phyloP scores from a whole-genome alignment of 1,140 invertebrate species.

The Bicyclus anynana region DNA sequence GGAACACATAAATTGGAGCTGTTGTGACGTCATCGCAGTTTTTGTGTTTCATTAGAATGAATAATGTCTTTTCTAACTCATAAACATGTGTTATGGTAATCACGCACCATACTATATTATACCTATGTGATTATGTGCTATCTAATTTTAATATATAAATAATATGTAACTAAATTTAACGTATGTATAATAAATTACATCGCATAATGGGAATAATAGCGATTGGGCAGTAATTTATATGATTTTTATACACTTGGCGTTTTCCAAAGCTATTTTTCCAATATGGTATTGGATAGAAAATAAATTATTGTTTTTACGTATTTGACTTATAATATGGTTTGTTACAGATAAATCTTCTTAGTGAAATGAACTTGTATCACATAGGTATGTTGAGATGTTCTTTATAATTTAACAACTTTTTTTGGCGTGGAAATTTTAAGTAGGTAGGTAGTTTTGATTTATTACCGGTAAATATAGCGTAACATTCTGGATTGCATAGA shows the following conservation, averaged over 20 bases:
- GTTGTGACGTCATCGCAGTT: conserved; percentile 20
- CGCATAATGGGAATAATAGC: conserved; percentile 4
- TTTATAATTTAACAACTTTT: background rate
- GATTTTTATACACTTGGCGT: conserved; percentile 5
- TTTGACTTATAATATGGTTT: background rate
- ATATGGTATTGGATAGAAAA: conserved; percentile 4
- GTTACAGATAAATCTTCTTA: background rate
- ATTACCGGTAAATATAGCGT: no score
- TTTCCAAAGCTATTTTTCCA: conserved; percentile 3
- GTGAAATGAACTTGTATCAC: background rate
- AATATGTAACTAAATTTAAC: conserved; percentile 4
- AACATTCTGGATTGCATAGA: no score
- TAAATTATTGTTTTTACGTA: conserved; percentile 1
- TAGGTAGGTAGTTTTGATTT: no score
- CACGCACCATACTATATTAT: conserved; percentile 5
- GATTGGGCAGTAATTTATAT: conserved; percentile 11
- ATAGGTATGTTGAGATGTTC: background rate
- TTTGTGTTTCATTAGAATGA: conserved; percentile 21
- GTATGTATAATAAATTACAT: conserved; percentile 14
- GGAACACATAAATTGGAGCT: conserved; percentile 18
- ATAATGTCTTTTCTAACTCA: conserved; percentile 12
- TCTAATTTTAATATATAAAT: conserved; percentile 24
- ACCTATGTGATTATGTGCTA: conserved; percentile 5
- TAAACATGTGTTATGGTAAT: conserved; percentile 27
- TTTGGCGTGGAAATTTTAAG: background rate